Conservation (phyloP, 1,140 invertebrate species). For the Cherax quadricarinatus region DNA sequence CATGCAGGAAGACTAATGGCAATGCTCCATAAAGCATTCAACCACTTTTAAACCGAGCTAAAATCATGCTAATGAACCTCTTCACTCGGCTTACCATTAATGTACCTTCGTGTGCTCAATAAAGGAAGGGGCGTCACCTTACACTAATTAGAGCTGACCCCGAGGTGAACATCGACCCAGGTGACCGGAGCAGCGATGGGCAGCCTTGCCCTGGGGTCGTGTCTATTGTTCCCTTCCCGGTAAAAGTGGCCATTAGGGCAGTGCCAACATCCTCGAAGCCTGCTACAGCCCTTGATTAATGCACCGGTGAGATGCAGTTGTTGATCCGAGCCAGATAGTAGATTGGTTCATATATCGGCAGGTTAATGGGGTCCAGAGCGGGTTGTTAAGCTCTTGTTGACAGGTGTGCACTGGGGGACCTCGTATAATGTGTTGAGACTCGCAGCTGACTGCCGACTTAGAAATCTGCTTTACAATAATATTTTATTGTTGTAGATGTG, state of each 20-base stretch:
- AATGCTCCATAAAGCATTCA: not conserved
- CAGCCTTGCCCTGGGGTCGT: not conserved
- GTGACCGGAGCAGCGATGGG: conserved; percentile 30
- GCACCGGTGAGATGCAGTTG: not conserved
- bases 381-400: not conserved
- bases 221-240: conserved; percentile 21
- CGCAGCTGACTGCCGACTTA: too few relatives aligned
- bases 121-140: conserved; percentile 36
- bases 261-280: not conserved
- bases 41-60: not conserved
- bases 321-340: not conserved
- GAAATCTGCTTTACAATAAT: too few relatives aligned
- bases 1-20: too few relatives aligned
- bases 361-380: conserved; percentile 3
- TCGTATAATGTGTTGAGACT: not conserved
- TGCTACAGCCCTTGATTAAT: not conserved
- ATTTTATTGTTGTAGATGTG: too few relatives aligned
- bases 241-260: conserved; percentile 6
- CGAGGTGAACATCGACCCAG: conserved; percentile 26
- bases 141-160: conserved; percentile 51
- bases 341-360: not conserved
- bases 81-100: conserved; percentile 21
- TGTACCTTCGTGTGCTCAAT: conserved; percentile 28
- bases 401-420: not conserved
- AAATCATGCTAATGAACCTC: conserved; percentile 29